These are phyloP conservation scores for Drosophila arawakana DNA, from an alignment of 1,140 invertebrate species.

Conservation along the genomic window DNA sequence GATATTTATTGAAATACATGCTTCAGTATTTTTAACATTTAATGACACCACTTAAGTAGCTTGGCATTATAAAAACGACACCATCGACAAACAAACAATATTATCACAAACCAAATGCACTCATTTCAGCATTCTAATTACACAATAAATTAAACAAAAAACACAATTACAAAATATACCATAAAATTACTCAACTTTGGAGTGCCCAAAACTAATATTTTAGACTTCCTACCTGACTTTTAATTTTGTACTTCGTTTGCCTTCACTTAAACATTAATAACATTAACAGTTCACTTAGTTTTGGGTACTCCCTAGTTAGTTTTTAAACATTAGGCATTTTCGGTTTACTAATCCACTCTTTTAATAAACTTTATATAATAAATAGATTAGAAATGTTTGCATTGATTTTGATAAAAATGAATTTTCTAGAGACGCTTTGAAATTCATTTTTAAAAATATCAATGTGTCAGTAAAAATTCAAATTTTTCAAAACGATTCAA, in stretches of 20 bases:
- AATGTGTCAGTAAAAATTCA: constrained; percentile 15
- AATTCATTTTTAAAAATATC: constrained; percentile 13
- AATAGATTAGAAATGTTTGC: constrained; percentile 13
- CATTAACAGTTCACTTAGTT: constrained; percentile 3
- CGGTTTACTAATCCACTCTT: constrained; percentile 8
- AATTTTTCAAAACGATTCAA: constrained; percentile 13
- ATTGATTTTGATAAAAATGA: constrained; percentile 15
- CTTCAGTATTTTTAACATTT: constrained; percentile 79
- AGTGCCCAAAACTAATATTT: constrained; percentile 11
- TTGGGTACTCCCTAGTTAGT: constrained; percentile 20
- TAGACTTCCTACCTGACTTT: not conserved
- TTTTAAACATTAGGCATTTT: constrained; percentile 16
- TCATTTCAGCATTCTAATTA: constrained; percentile 19
- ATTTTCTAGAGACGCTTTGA: not conserved
- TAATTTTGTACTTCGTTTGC: not conserved
- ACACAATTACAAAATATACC: not conserved
- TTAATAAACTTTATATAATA: constrained; percentile 8
- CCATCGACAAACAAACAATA: constrained; percentile 26
- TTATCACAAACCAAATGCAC: constrained; percentile 41
- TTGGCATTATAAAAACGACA: constrained; percentile 42
- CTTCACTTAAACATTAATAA: not conserved
- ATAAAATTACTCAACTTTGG: constrained; percentile 7
- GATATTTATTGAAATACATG: constrained; percentile 73
- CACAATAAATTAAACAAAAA: not conserved
- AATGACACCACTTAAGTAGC: constrained; percentile 49